Conservation (phyloP, 2,113 vertebrate species). For the Gymnocephalus cernua region DNA sequence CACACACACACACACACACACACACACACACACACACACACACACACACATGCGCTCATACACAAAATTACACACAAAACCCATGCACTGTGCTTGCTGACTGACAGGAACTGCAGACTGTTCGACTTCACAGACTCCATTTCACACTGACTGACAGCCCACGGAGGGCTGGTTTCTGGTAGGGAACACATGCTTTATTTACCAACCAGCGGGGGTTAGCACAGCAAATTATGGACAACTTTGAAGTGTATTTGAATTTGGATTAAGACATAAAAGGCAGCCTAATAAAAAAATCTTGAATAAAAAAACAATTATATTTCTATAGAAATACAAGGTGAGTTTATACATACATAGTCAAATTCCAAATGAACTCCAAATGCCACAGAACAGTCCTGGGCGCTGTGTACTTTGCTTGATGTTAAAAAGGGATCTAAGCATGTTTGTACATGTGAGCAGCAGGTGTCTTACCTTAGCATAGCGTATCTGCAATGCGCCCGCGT, state of each 20-base stretch:
- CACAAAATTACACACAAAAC: conserved; percentile 28
- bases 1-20: neutral
- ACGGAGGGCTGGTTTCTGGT: conserved; percentile 60
- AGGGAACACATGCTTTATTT: conserved; percentile 74
- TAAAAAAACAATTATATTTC: neutral
- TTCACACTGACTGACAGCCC: conserved; percentile 77
- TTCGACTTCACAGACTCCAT: conserved; percentile 67
- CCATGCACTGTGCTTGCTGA: conserved; percentile 55
- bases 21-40: neutral
- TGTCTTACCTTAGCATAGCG: conserved; percentile 94
- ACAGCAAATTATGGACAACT: conserved; percentile 38
- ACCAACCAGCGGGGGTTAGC: conserved; percentile 67
- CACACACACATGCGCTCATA: neutral
- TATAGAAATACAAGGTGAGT: neutral
- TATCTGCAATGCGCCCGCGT: conserved; percentile 92
- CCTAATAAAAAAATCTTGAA: conserved; percentile 14
- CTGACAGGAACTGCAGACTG: conserved; percentile 76
- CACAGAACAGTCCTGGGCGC: neutral
- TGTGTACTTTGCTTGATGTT: neutral
- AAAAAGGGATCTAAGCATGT: conserved; percentile 1
- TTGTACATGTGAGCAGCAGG: neutral
- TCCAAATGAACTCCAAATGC: conserved; percentile 2
- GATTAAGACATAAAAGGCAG: conserved; percentile 38
- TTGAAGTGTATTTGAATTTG: conserved; percentile 47
- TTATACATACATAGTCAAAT: conserved; percentile 5